Base-by-base conservation (phyloP, 2,113 vertebrate species). In the Cochlearius cochlearius region DNA sequence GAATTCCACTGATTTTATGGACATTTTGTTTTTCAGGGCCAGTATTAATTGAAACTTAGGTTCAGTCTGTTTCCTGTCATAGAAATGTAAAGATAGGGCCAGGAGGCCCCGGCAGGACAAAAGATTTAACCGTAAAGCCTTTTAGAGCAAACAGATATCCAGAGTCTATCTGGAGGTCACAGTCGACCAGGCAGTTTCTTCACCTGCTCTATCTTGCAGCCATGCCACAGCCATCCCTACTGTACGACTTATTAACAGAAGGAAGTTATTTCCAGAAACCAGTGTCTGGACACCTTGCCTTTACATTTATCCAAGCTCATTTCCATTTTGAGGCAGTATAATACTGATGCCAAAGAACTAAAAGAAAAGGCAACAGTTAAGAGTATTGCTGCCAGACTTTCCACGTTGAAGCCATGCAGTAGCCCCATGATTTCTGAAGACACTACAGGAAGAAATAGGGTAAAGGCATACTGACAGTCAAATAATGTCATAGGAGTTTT, bases 201-300 rank as follows among this genome's bases (percentile, higher is more conserved):
- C 34, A 9, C 9, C 53, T 66, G 43, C 39, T 59, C 32, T n/a
- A 8, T 15, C 64, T 49, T 50, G 41, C 29, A 89, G 60, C 17
- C 49, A 20, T 3, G 23, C 18, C 80, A 43, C 73, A 77, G 55
- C 11, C 59, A 81, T 10, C 19, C 16, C 6, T 82, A 9, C 2
- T 13, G 23, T 7, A 78, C 0, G 0, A 8, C 27, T 36, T 41
- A 27, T 2, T 43, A 75, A 67, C 18, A 19, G 71, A 90, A 80
- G 30, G 21, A 39, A 75, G 18, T 7, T 66, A 36, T 14, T 79
- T 86, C 63, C 55, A 88, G 53, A 83, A 82, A 68, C 12, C 25
- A 43, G 17, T 32, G 16, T 17, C 53, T 4, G 1, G 9, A 85
- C 34, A 32, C 27, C 34, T 36, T 64, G 38, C 36, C 53, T 85